phyloP scores from a whole-genome alignment of 1,140 invertebrate genomes.

The Leptonema lineaticorne region DNA sequence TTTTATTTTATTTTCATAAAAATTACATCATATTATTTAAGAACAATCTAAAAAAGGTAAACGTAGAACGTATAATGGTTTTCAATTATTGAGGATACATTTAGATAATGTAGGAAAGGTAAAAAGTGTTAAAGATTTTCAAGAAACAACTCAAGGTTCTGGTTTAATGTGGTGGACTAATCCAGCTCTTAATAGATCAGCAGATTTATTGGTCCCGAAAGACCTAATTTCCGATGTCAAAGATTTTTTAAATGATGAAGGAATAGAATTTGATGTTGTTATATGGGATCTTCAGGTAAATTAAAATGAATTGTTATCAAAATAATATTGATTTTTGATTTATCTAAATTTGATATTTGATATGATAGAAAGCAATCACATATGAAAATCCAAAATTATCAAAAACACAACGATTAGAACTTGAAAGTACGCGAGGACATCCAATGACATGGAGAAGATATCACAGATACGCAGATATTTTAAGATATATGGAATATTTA shows the following conservation, averaged over 20 bases:
- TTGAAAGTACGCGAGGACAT: slow-evolving; percentile 59
- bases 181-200: slow-evolving; percentile 60
- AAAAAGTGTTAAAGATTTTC: slow-evolving; percentile 49
- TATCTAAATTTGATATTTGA: neutral
- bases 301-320: neutral
- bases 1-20: neutral
- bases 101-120: slow-evolving; percentile 51
- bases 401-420: slow-evolving; percentile 60
- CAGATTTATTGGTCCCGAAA: slow-evolving; percentile 71
- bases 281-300: slow-evolving; percentile 72
- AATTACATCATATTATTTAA: neutral
- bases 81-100: slow-evolving; percentile 50
- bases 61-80: slow-evolving; percentile 54
- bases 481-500: slow-evolving; percentile 68
- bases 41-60: slow-evolving; percentile 45
- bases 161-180: slow-evolving; percentile 56
- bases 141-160: slow-evolving; percentile 53
- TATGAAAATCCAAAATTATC: slow-evolving; percentile 65
- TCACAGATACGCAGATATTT: slow-evolving; percentile 66
- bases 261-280: slow-evolving; percentile 67
- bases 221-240: slow-evolving; percentile 63
- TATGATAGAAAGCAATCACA: slow-evolving; percentile 61
- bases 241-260: slow-evolving; percentile 62
- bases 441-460: slow-evolving; percentile 73
- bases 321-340: neutral